A percentile compares a stretch with the other conserved stretches of the same genome.
These are phyloP conservation scores for Bujurquina vittata DNA, from an alignment of 2,113 vertebrate genomes.

Conservation along the genomic window DNA sequence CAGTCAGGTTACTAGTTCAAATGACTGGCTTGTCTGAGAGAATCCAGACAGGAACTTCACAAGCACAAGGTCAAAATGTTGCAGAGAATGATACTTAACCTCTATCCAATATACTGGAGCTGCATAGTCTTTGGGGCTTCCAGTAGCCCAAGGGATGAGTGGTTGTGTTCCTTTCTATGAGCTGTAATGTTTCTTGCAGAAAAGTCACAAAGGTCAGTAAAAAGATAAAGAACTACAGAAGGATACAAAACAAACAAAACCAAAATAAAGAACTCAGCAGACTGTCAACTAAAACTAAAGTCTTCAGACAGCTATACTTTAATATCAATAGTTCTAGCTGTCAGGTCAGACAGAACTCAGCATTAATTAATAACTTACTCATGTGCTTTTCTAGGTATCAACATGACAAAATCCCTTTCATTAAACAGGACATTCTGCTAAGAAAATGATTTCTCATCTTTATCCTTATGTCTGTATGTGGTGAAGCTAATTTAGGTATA, in stretches of 20 bases:
- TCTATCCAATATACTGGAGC: not conserved
- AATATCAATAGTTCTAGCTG: not conserved
- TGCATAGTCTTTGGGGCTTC: not conserved
- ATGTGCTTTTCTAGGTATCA: no score
- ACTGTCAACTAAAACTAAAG: not conserved
- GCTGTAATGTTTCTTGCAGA: not conserved
- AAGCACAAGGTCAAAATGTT: not conserved
- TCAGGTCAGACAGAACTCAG: not conserved
- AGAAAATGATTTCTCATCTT: not conserved
- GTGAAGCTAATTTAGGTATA: not conserved
- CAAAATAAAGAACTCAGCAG: not conserved
- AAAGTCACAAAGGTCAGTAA: not conserved
- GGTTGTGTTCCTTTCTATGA: not conserved
- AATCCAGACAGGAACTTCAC: not conserved
- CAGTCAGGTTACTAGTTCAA: constrained; percentile 21
- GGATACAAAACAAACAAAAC: not conserved
- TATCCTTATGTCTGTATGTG: not conserved
- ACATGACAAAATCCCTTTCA: not conserved
- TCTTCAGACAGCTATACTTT: not conserved
- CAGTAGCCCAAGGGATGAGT: not conserved
- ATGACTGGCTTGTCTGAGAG: not conserved
- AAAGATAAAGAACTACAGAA: not conserved
- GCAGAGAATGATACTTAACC: not conserved
- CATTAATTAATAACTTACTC: no score
- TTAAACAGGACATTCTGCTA: rapidly evolving